Evolutionary conservation across 2,113 vertebrate genomes (phyloP), one percentile per base, ranked within the genome.

Genomic region (Rattus rattus): DNA sequence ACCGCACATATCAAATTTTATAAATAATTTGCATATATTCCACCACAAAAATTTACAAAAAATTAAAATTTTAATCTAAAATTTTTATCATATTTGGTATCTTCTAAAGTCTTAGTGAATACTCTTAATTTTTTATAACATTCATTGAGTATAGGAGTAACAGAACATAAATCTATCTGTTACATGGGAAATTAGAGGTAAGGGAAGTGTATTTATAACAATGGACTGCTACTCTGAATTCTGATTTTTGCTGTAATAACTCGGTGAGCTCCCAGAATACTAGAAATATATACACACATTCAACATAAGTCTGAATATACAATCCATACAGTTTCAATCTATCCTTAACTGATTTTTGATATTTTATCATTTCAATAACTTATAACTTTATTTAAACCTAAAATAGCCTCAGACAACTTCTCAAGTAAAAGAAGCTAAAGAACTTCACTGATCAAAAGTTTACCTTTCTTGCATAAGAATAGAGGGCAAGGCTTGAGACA

Each of bases 111-210:
- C 14, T 20, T 20, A 39, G 30, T 33, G 77, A 52, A 52, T 20
- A 86, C 7, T 43, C 43, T 43, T 43, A 43, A 43, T 88, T 61
- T 30, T 94, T 94, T 59, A 91, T 43, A 91, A 43, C 28, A 88
- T 72, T 94, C 39, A 63, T 88, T 90, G 14, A 88, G 6, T 52
- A 54, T 97, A 96, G 80, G n/a, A 90, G 61, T 67, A 54, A 83
- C 22, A 43, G 9, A 86, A 65, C 14, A 95, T 65, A 88, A 92
- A 92, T n/a, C 61, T 83, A 9, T 56, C 7, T 94, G 7, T 43
- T 80, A 39, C 12, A 95, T 92, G 86, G 84, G 14, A 96, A 85
- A 81, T 0, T 52, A 16, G 1, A 80, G 13, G 83, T 67, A 47
- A 80, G 47, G 56, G 56, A 86, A 94, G 61, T 67, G 10, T 14